A percentile compares a stretch with the other conserved stretches of the same genome.
These are phyloP conservation scores for Pantherophis alleghaniensis DNA, from an alignment of 2,797 vertebrate species.

Conservation along the genomic window DNA sequence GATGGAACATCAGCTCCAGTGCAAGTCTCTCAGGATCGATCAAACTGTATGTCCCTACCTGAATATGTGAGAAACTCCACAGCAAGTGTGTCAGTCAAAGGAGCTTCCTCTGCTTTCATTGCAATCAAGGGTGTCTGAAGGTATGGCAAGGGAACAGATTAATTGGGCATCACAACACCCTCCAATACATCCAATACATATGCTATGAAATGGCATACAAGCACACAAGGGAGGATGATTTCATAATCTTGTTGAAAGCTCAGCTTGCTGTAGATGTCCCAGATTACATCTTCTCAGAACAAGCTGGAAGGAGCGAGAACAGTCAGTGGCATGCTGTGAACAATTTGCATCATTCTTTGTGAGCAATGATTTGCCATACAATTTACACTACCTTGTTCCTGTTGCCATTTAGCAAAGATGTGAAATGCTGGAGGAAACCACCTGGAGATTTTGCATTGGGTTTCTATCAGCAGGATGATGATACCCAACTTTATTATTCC, in stretches of 20 bases:
- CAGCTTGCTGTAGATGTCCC: not conserved
- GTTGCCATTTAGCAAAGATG: not conserved
- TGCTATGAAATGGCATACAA: not conserved
- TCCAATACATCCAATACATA: not conserved
- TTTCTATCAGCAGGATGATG: not conserved
- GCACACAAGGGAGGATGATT: not conserved
- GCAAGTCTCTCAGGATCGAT: not conserved
- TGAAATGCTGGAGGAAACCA: not conserved
- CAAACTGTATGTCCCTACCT: not conserved
- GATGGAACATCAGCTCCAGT: not conserved
- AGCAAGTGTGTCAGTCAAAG: not conserved
- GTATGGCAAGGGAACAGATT: not conserved
- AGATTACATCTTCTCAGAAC: not conserved
- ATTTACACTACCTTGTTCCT: not conserved
- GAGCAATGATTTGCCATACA: not conserved
- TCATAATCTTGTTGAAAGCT: not conserved
- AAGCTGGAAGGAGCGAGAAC: not conserved
- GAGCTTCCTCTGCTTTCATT: not conserved
- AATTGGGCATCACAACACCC: not conserved
- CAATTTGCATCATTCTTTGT: not conserved
- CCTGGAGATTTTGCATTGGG: not conserved
- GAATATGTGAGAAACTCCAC: not conserved
- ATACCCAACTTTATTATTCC: not conserved
- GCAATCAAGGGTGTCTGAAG: not conserved
- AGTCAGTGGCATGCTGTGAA: not conserved